phyloP scores from a whole-genome alignment of 2,888 invertebrate genomes.

The Nemoura dubitans region DNA sequence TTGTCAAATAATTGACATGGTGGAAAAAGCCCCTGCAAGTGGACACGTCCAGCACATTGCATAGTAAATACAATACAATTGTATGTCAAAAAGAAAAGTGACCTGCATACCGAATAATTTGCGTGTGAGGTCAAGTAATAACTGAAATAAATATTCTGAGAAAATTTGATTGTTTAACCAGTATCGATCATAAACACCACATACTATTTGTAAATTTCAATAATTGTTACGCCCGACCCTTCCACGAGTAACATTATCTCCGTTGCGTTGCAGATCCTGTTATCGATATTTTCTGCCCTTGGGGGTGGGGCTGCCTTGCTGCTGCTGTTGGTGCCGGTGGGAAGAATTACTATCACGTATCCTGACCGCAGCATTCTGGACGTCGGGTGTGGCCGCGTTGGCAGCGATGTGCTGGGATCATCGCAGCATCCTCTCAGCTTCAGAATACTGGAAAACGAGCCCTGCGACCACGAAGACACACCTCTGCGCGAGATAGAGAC shows the following conservation, averaged over 20 bases:
- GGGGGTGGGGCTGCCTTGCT: conserved; percentile 74
- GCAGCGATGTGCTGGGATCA: conserved; percentile 38
- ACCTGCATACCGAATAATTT: too few relatives aligned
- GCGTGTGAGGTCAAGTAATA: too few relatives aligned
- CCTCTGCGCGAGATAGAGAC: conserved; percentile 41
- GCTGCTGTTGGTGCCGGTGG: conserved; percentile 75
- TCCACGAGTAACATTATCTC: background rate
- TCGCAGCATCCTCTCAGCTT: conserved; percentile 36
- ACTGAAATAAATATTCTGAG: too few relatives aligned
- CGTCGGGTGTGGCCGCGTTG: conserved; percentile 62
- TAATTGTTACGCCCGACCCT: too few relatives aligned
- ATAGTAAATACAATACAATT: too few relatives aligned
- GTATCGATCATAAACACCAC: too few relatives aligned
- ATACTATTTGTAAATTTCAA: too few relatives aligned
- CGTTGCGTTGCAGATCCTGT: conserved; percentile 65
- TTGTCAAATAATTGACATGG: background rate
- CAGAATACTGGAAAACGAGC: conserved; percentile 50
- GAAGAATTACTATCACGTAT: conserved; percentile 72
- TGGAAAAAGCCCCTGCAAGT: background rate
- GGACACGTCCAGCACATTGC: background rate
- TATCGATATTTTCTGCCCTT: conserved; percentile 73
- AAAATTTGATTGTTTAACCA: too few relatives aligned
- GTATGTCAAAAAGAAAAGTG: too few relatives aligned
- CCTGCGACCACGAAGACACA: conserved; percentile 50
- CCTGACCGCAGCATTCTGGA: conserved; percentile 70